Evolutionary conservation across 2,888 invertebrate genomes (phyloP), one percentile per base, ranked within the genome.

Genomic region (Apotomis capreana): DNA sequence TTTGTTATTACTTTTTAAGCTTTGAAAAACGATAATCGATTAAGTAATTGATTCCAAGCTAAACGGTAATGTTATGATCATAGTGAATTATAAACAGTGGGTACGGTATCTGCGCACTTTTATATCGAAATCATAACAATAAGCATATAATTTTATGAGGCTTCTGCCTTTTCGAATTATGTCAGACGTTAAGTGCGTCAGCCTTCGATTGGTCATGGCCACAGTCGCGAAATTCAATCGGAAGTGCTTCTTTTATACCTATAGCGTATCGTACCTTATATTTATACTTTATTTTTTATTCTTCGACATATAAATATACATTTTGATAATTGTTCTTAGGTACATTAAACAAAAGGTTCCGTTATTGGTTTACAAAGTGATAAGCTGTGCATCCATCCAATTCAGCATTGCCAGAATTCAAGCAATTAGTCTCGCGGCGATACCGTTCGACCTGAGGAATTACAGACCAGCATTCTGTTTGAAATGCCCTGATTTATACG

Each of bases 401-500:
- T 13, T 5, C 15, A 37, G 51, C 3, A 57, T 51, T 44, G 44
- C 51, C 10, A 59, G 67, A 67, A 71, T 71, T 67, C n/a, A 40
- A 71, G 26, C 67, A 49, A 71, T 71, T 71, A 55, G 67, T 68
- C 61, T 61, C 44, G n/a, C 46, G 57, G 55, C 67, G 51, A 52
- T 70, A 61, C 61, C 71, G 12, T 44, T 49, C 36, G 26, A 61
- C 51, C 61, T 71, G 71, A 71, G 62, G 71, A 67, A 58, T 62
- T 57, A 62, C 71, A 71, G 71, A 68, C 55, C 71, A 59, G 15
- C 62, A 44, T 58, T 72, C 55, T 72, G 72, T 72, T 72, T 72
- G 68, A 72, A 68, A 68, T 72, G 13, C 61, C 51, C 67, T 71
- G 67, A 71, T 71, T 71, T 71, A 71, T 57, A 71, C n/a, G n/a